Base-by-base conservation (phyloP, 2,888 invertebrate species). In the Acleris laterana region DNA sequence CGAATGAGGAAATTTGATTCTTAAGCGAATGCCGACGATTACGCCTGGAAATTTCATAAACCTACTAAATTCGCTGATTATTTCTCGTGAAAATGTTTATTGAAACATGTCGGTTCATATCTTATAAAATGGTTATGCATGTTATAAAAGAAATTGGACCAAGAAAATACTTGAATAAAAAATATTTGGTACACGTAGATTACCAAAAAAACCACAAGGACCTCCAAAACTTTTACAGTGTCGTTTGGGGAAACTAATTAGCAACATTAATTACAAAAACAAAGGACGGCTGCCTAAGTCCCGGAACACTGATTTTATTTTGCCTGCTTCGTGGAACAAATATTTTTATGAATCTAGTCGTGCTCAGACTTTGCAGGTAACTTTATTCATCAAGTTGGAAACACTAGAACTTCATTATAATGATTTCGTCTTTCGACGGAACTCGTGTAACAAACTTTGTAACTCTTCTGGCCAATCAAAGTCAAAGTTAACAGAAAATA, bases 381-480 rank as follows among this genome's bases (percentile, higher is more conserved):
- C 22, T 64, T 25, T 25, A 56, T 22, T 38, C 51, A 46, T 42
- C 49, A 52, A 49, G 46, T 57, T 22, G 16, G 28, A 50, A 55
- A 57, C 19, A 51, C 62, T 55, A 50, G 38, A 68, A 60, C 38
- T 69, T 66, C 56, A 63, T 66, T 60, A 63, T 25, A 66, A 66
- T 38, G 50, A 61, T 66, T 62, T 66, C 61, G 60, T 61, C 50
- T 66, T 56, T 57, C 63, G 59, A 67, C 69, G 57, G 59, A 68
- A 64, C 68, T 65, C 65, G 68, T 65, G 71, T 70, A 68, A 68
- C 72, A 71, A 70, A 71, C 73, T 72, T 72, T 71, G 66, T 79
- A 87, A 80, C 82, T 85, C 80, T 74, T 71, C 76, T 77, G 83
- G 81, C 85, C 85, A 88, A 90, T 89, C 89, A 88, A 83, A 86